Base-by-base conservation (phyloP, 1,140 invertebrate genomes). In the Ceratina australensis region DNA sequence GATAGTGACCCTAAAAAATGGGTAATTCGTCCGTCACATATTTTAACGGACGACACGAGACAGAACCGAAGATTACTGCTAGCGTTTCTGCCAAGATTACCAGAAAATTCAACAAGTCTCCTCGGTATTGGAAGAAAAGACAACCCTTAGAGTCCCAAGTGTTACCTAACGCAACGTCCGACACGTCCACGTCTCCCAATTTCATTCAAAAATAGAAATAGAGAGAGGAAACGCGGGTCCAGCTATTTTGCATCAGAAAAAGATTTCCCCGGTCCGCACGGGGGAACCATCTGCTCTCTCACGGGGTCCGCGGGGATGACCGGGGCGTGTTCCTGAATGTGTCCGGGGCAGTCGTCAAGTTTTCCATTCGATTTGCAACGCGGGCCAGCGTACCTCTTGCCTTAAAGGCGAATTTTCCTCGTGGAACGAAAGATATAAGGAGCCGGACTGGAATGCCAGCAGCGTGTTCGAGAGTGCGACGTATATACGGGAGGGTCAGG, bases 231-330 rank as follows among this genome's bases (percentile, higher is more conserved):
- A 68, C 50, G 54, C n/a, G 15, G 50, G 47, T 22, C 47, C 24
- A 16, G 22, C 69, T 71, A 28, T 26, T 82, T 83, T 82, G 65
- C 81, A 82, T 82, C 33, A 61, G 80, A 74, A 83, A 79, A 79
- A 78, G 65, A 69, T 68, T 73, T 52, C 3, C 33, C 49, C 18
- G 20, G 20, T 59, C 16, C 52, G 28, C 16, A 7, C 15, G 12
- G 18, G n/a, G n/a, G 20, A 13, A 18, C 26, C 5, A 22, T 3
- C 7, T 7, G 10, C 56, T 52, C 49, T 26, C n/a, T n/a, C n/a
- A n/a, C 22, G n/a, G 57, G 13, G 60, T 20, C 64, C 50, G 47
- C 18, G 20, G 12, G 18, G 22, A 26, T 20, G 66, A 61, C 42
- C n/a, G n/a, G n/a, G n/a, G 52, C 42, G n/a, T 59, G 1, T 20